Evolutionary conservation across 2,797 vertebrate species (phyloP).

Genomic region (Periparus ater): DNA sequence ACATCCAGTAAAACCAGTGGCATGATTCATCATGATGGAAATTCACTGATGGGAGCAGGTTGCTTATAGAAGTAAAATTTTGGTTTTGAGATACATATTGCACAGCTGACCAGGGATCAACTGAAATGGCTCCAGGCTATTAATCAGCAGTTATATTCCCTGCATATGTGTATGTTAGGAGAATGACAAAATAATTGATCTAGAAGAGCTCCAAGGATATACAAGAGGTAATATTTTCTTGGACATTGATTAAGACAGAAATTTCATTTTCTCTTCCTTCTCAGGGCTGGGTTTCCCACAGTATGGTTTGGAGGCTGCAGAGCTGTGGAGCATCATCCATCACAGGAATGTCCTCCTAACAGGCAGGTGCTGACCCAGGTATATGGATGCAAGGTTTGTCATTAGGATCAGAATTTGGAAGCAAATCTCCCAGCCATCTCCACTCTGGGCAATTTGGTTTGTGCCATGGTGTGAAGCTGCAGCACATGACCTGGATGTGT

Average conservation of each 20-base stretch:
- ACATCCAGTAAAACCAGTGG: not conserved
- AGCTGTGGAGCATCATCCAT: not conserved
- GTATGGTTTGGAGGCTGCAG: not conserved
- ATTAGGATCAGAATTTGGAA: not conserved
- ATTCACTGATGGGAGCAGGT: not conserved
- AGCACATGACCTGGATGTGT: not conserved
- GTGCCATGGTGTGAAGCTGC: not conserved
- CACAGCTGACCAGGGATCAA: not conserved
- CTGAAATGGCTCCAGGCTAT: not conserved
- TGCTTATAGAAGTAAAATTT: not conserved
- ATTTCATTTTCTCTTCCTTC: not conserved
- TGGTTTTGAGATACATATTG: not conserved
- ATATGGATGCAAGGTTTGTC: accelerated
- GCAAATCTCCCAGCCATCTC: not conserved
- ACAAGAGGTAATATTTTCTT: not conserved
- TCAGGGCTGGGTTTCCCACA: not conserved
- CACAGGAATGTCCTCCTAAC: not conserved
- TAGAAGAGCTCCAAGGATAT: not conserved
- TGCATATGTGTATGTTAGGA: not conserved
- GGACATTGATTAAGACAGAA: not conserved
- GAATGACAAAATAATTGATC: not conserved
- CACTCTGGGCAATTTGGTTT: accelerated
- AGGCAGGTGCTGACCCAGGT: not conserved
- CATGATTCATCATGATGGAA: not conserved
- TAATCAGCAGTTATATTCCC: not conserved